phyloP scores from a whole-genome alignment of 2,113 vertebrate genomes.

The Meriones unguiculatus region DNA sequence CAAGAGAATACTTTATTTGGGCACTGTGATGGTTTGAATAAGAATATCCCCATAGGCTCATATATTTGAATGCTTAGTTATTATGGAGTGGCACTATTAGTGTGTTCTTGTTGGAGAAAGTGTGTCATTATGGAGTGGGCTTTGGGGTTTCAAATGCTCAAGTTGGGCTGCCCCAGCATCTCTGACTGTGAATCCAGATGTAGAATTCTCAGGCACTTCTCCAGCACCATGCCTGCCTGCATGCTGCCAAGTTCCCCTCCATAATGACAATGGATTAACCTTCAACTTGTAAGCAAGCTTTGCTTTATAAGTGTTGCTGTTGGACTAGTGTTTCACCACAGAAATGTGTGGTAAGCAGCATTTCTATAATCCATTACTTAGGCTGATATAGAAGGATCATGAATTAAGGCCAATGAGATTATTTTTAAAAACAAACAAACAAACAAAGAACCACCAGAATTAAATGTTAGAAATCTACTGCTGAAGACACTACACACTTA shows the following conservation, averaged over 20 bases:
- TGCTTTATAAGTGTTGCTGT: neutral
- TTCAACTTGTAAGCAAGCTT: neutral
- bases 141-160: neutral
- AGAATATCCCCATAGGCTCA: neutral
- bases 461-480: neutral
- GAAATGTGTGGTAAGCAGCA: neutral
- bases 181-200: neutral
- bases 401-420: neutral
- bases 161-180: neutral
- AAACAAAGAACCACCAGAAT: neutral
- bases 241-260: too few relatives aligned
- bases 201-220: neutral
- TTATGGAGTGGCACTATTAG: neutral
- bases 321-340: neutral
- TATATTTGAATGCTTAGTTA: neutral
- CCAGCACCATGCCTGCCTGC: neutral
- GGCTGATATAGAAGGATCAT: neutral
- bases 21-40: neutral
- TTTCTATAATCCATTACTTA: neutral
- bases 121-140: neutral
- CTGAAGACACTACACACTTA: neutral
- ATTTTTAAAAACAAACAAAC: neutral
- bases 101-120: neutral
- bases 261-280: neutral
- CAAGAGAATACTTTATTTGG: neutral